Evolutionary conservation across 2,888 invertebrate species (phyloP).

Genomic region (Rhabditoides inermis): DNA sequence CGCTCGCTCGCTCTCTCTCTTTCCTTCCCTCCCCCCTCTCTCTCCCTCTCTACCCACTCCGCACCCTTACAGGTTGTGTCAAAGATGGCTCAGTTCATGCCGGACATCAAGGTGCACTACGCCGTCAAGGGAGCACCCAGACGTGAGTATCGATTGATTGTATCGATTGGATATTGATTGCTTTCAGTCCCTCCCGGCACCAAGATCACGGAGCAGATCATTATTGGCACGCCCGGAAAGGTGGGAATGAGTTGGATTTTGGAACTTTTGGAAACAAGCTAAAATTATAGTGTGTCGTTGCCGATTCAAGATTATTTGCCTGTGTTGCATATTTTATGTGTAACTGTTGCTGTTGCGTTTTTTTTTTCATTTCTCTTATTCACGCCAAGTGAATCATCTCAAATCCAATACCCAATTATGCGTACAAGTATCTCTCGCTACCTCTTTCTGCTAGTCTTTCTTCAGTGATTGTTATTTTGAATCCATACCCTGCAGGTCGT

Average conservation of each 20-base stretch:
- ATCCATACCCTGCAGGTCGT: too few species aligned
- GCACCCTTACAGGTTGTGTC: conserved; percentile 91
- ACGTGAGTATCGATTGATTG: not conserved
- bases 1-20: too few species aligned
- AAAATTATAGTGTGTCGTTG: too few species aligned
- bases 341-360: not conserved
- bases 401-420: not conserved
- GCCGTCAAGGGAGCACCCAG: conserved; percentile 87
- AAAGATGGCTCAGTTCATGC: conserved; percentile 85
- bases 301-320: too few species aligned
- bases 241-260: conserved; percentile 55
- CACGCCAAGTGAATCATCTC: not conserved
- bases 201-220: conserved; percentile 53
- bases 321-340: too few species aligned
- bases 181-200: conserved; percentile 7
- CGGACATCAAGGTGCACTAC: conserved; percentile 78
- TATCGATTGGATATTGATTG: too few species aligned
- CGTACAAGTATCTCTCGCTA: not conserved
- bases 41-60: conserved; percentile 14
- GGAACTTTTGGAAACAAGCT: not conserved
- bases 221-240: conserved; percentile 83
- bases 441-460: not conserved
- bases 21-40: too few species aligned
- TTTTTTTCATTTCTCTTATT: not conserved
- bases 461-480: too few species aligned